These are phyloP conservation scores for Ametastegia equiseti DNA, from an alignment of 2,888 invertebrate species.

Conservation along the genomic window DNA sequence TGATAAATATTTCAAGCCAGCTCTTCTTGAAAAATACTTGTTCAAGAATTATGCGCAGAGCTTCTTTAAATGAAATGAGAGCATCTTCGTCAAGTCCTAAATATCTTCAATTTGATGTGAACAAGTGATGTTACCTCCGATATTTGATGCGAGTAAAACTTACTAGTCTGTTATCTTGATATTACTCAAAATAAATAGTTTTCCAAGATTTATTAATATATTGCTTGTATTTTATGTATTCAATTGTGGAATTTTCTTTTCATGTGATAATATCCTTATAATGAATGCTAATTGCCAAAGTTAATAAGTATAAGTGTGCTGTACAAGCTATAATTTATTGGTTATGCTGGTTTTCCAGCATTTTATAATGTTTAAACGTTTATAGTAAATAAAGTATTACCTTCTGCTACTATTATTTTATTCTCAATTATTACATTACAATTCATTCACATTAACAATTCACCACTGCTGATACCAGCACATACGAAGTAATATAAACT, in stretches of 20 bases:
- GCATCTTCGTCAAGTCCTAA: too few relatives aligned
- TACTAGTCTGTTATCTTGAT: neutral
- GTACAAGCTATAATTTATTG: neutral
- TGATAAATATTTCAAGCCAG: constrained; percentile 47
- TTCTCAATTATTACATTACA: neutral
- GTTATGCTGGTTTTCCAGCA: neutral
- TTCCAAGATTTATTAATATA: neutral
- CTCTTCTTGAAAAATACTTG: constrained; percentile 51
- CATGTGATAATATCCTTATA: neutral
- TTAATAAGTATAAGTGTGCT: neutral
- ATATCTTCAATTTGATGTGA: too few relatives aligned
- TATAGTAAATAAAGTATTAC: neutral
- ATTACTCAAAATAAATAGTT: neutral
- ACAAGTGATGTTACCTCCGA: too few relatives aligned
- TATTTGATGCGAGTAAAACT: too few relatives aligned
- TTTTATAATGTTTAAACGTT: neutral
- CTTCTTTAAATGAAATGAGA: neutral
- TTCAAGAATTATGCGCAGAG: constrained; percentile 41
- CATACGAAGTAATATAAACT: too few relatives aligned
- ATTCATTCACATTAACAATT: too few relatives aligned
- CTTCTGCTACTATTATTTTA: neutral
- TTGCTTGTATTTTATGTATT: neutral
- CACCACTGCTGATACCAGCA: too few relatives aligned
- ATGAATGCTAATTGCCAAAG: neutral
- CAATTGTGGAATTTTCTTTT: neutral